These are phyloP conservation scores for Callitettix versicolor DNA, from an alignment of 1,140 invertebrate species.

Conservation along the genomic window DNA sequence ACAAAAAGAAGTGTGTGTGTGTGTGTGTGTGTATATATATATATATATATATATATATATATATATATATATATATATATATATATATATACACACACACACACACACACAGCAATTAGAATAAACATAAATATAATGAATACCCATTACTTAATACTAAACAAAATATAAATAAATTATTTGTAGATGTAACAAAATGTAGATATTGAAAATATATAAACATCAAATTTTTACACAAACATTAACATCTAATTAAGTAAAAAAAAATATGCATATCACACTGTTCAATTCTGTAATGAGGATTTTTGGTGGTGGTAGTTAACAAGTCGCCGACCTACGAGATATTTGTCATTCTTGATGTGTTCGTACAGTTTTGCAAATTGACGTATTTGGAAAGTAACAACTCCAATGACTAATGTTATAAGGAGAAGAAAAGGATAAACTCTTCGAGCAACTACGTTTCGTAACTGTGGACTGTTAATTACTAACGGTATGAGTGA, in stretches of 20 bases:
- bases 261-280: conserved; percentile 2
- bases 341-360: conserved; percentile 98
- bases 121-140: too few relatives aligned
- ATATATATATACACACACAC: too few relatives aligned
- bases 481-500: conserved; percentile 72
- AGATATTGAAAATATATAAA: too few relatives aligned
- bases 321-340: conserved; percentile 86
- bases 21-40: too few relatives aligned
- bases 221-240: conserved; percentile 26
- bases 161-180: too few relatives aligned
- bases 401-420: conserved; percentile 19
- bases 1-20: too few relatives aligned
- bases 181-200: too few relatives aligned
- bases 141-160: too few relatives aligned
- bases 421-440: conserved; percentile 77
- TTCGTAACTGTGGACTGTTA: conserved; percentile 55
- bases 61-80: too few relatives aligned
- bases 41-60: too few relatives aligned
- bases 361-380: conserved; percentile 92
- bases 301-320: conserved; percentile 75
- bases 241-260: conserved; percentile 3
- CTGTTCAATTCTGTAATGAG: conserved; percentile 3
- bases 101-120: too few relatives aligned
- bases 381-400: conserved; percentile 69
- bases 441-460: conserved; percentile 72